Evolutionary conservation across 2,113 vertebrate genomes (phyloP), one percentile per base, ranked within the genome.

Genomic region (Mobula birostris): DNA sequence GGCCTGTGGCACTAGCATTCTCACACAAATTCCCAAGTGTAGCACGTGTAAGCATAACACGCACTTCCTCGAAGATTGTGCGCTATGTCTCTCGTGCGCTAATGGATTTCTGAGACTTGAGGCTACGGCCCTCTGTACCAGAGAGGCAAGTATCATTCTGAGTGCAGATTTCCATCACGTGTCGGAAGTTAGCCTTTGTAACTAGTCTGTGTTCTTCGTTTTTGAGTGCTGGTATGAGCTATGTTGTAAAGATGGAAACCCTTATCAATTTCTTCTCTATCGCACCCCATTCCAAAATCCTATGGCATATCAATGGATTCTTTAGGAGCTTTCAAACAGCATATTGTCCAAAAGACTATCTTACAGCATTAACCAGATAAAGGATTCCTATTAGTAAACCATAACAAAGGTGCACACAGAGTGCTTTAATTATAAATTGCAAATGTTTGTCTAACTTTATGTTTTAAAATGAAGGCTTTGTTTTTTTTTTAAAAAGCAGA

Each of bases 101-200:
- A 24, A 8, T 72, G 36, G 40, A 93, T 76, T 93, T 76, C 91
- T 93, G 91, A 72, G 91, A 56, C 91, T 14, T 68, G 63, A 40
- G 70, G 68, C 91, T 56, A 40, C 91, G 74, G 91, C 91, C 27
- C 40, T 93, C 91, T 72, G 66, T 76, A 74, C 36, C 91, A 48
- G 91, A 48, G 32, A 93, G 70, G 17, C 36, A 40, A 74, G 32
- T 21, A 14, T 93, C 32, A 29, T 74, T 29, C 70, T 29, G 91
- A 93, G 91, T 74, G 68, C 36, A 72, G 91, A 93, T 74, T 93
- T 70, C 70, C 70, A 74, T 93, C 91, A 76, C 19, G 24, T 76
- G 40, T 93, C 40, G 36, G 68, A 74, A 74, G 40, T 93, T 93
- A 93, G 91, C 40, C 91, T 93, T 93, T 93, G 70, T 93, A 76